Conservation (phyloP, 2,888 invertebrate genomes). For the Tipula unca region DNA sequence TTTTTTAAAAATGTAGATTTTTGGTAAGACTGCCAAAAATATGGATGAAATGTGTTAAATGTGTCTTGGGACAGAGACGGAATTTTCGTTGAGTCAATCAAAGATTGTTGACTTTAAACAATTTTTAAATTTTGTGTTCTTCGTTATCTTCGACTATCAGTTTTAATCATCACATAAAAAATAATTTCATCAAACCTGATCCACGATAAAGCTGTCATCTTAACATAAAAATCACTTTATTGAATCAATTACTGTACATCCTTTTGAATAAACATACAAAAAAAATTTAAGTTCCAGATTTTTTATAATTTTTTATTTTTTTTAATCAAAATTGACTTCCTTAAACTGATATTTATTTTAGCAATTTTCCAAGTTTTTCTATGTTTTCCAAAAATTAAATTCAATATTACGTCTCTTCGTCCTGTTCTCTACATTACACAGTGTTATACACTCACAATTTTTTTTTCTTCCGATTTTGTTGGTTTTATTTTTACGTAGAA, state of each 20-base stretch:
- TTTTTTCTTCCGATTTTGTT: neutral
- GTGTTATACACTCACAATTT: neutral
- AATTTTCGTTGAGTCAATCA: too few relatives aligned
- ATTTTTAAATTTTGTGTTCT: too few relatives aligned
- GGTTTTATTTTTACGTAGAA: neutral
- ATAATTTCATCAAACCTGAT: neutral
- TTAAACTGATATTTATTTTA: neutral
- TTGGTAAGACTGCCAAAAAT: too few relatives aligned
- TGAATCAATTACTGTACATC: neutral
- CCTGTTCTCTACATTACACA: neutral
- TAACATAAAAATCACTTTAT: neutral
- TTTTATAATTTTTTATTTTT: neutral
- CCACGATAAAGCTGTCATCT: neutral
- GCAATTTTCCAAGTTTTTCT: neutral
- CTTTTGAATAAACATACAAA: neutral
- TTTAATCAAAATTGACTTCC: neutral
- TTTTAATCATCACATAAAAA: neutral
- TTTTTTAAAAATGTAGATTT: too few relatives aligned
- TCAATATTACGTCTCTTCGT: neutral
- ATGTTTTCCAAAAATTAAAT: neutral
- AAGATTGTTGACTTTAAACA: too few relatives aligned
- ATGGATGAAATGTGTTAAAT: too few relatives aligned
- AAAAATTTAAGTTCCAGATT: neutral
- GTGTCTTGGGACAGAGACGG: too few relatives aligned
- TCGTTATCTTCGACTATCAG: too few relatives aligned